These are phyloP conservation scores for Tetranychus piercei DNA, from an alignment of 2,888 invertebrate genomes.

Conservation along the genomic window DNA sequence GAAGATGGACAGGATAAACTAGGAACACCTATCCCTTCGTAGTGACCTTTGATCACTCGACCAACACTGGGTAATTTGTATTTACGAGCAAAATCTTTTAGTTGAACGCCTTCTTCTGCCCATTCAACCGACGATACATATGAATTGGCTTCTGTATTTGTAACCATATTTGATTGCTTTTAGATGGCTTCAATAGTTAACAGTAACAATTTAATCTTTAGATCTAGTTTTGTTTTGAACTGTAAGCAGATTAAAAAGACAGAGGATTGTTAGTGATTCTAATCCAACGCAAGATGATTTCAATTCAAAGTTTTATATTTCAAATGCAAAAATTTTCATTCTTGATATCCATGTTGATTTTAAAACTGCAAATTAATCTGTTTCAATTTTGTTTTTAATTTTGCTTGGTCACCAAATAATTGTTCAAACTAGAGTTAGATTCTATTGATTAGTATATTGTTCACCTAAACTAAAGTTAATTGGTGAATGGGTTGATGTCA, in stretches of 20 bases:
- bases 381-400: no score
- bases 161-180: not conserved
- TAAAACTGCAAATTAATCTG: no score
- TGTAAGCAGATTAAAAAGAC: not conserved
- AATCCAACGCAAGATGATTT: no score
- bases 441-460: no score
- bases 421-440: no score
- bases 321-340: no score
- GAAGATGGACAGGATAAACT: conserved; percentile 65
- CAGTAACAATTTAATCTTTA: not conserved
- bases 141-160: conserved; percentile 20
- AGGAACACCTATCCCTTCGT: conserved; percentile 72
- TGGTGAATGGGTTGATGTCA: no score
- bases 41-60: conserved; percentile 81
- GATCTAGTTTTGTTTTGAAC: not conserved
- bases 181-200: not conserved
- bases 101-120: conserved; percentile 29
- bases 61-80: conserved; percentile 54
- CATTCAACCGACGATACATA: conserved; percentile 29
- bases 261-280: no score
- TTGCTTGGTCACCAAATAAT: no score
- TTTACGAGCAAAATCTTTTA: conserved; percentile 33
- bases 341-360: no score
- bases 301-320: no score
- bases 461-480: no score